phyloP scores from a whole-genome alignment of 2,797 vertebrate genomes.

The Thalassophryne amazonica region DNA sequence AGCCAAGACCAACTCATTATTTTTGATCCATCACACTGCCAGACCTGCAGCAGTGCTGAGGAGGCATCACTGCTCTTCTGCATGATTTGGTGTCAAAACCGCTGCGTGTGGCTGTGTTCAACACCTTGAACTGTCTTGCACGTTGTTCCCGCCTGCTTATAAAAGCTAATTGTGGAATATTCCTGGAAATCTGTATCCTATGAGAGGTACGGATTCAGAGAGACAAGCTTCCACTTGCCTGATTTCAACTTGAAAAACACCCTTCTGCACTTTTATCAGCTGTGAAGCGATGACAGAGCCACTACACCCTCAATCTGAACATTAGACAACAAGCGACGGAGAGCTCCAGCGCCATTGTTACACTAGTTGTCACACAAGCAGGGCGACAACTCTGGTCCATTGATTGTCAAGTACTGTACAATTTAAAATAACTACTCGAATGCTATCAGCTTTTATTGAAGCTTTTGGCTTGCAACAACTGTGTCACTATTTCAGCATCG shows the following conservation, averaged over 20 bases:
- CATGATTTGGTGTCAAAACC: conserved; percentile 25
- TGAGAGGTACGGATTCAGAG: background rate
- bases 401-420: too few species aligned
- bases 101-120: conserved; percentile 5
- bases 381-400: too few species aligned
- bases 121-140: conserved; percentile 1
- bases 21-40: conserved; percentile 3
- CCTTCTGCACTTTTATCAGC: too few species aligned
- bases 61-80: conserved; percentile 17
- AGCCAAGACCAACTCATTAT: conserved; percentile 32
- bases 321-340: too few species aligned
- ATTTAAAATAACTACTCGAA: too few species aligned
- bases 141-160: background rate
- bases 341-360: too few species aligned
- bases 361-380: too few species aligned
- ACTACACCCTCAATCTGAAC: too few species aligned
- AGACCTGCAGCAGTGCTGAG: conserved; percentile 19
- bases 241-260: conserved; percentile 20
- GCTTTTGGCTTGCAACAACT: too few species aligned
- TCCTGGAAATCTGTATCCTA: conserved; percentile 3
- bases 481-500: too few species aligned
- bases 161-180: background rate
- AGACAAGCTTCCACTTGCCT: conserved; percentile 12
- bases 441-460: too few species aligned
- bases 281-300: too few species aligned